Conservation (phyloP, 2,797 vertebrate genomes). For the Typhlichthys subterraneus region DNA sequence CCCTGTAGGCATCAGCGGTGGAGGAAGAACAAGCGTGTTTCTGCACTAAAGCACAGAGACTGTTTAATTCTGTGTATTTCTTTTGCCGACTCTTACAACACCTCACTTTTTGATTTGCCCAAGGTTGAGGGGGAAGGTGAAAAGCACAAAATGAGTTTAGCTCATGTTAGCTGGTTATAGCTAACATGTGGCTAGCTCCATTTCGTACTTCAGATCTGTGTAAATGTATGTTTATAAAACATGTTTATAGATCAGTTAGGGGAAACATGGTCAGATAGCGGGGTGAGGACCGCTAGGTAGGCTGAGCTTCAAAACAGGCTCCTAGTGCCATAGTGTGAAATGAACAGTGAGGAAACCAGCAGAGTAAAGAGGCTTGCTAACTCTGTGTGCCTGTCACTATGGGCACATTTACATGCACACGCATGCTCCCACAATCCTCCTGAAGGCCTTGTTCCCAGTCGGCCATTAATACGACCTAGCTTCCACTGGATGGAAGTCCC, state of each 20-base stretch:
- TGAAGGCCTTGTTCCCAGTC: background rate
- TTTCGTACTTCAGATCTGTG: too few relatives aligned
- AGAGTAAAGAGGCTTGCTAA: background rate
- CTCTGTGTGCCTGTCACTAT: conserved; percentile 2
- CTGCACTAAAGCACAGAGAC: background rate
- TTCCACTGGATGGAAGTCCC: background rate
- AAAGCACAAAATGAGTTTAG: background rate
- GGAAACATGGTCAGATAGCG: too few relatives aligned
- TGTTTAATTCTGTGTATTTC: too few relatives aligned
- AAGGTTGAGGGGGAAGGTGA: background rate
- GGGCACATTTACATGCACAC: background rate
- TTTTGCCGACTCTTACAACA: too few relatives aligned
- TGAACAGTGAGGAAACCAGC: too few relatives aligned
- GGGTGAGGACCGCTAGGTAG: too few relatives aligned
- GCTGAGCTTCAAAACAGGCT: too few relatives aligned
- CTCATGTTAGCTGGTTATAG: background rate
- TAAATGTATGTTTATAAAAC: background rate
- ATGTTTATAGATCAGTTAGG: too few relatives aligned
- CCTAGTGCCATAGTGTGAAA: too few relatives aligned
- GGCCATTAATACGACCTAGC: background rate
- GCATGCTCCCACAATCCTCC: background rate
- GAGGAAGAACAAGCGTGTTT: conserved; percentile 1
- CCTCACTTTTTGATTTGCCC: background rate
- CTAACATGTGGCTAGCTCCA: background rate
- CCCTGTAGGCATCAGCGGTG: background rate